These are phyloP conservation scores for Acleris emargana DNA, from an alignment of 2,888 invertebrate genomes.

Conservation along the genomic window DNA sequence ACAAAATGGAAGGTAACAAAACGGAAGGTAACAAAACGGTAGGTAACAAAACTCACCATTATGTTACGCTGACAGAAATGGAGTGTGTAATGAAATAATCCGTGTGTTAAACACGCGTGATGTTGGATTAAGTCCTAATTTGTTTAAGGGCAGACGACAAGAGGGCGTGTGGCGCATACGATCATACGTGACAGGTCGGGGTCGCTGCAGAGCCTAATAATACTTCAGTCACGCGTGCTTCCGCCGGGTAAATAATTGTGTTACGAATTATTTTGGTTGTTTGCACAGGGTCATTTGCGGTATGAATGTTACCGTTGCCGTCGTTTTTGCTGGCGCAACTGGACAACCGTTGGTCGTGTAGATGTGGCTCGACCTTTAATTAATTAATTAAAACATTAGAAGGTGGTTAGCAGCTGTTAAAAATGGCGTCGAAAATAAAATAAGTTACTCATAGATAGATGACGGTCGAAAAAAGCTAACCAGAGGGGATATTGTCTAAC, in stretches of 20 bases:
- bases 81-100: slow-evolving; percentile 59
- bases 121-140: slow-evolving; percentile 59
- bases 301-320: not conserved
- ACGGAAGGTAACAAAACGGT: slow-evolving; percentile 3
- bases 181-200: slow-evolving; percentile 35
- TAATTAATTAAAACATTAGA: too few relatives aligned
- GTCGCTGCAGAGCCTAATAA: slow-evolving; percentile 7
- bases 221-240: slow-evolving; percentile 30
- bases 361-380: too few relatives aligned
- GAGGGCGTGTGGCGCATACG: slow-evolving; percentile 40
- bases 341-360: not conserved
- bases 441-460: too few relatives aligned
- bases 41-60: slow-evolving; percentile 19
- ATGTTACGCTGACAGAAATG: slow-evolving; percentile 9
- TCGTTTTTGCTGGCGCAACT: not conserved
- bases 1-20: slow-evolving; percentile 15
- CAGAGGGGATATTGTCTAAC: too few relatives aligned
- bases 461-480: too few relatives aligned
- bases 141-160: slow-evolving; percentile 53
- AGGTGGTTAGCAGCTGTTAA: too few relatives aligned
- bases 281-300: slow-evolving; percentile 11
- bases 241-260: slow-evolving; percentile 20
- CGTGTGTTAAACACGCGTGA: slow-evolving; percentile 64
- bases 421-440: too few relatives aligned
- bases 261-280: slow-evolving; percentile 15